phyloP scores from a whole-genome alignment of 2,888 invertebrate species.

The Caenorhabditis zanzibari region DNA sequence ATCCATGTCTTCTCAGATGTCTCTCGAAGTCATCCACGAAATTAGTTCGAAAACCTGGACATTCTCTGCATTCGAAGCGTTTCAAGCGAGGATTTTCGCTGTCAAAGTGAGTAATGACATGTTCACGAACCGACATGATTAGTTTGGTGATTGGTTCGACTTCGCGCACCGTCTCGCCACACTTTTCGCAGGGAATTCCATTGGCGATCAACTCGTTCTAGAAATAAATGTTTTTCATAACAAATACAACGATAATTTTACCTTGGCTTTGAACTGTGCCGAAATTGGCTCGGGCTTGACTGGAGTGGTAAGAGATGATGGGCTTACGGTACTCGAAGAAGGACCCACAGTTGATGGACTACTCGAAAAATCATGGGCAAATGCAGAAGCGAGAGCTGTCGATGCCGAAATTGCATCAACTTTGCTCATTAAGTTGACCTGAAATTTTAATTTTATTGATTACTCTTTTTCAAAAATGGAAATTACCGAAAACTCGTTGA shows the following conservation, averaged over 20 bases:
- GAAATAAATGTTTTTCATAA: background rate
- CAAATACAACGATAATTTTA: conserved; percentile 5
- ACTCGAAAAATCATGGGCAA: background rate
- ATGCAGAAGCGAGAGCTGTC: background rate
- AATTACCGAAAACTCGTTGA: conserved; percentile 10
- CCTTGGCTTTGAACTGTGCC: conserved; percentile 26
- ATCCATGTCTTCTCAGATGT: conserved; percentile 39
- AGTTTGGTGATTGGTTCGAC: conserved; percentile 19
- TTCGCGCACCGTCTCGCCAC: conserved; percentile 6
- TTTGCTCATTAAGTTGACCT: background rate
- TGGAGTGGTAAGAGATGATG: background rate
- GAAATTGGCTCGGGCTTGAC: background rate
- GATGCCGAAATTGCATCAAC: conserved; percentile 3
- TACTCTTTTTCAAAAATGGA: no score
- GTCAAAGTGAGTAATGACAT: conserved; percentile 46
- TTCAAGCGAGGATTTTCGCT: conserved; percentile 19
- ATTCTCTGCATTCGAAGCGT: conserved; percentile 31
- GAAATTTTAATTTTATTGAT: background rate
- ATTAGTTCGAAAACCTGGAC: conserved; percentile 23
- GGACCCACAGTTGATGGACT: background rate
- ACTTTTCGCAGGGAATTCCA: conserved; percentile 48
- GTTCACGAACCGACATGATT: conserved; percentile 27
- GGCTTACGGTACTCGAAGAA: no score
- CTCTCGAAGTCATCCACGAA: conserved; percentile 51
- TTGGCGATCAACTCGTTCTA: conserved; percentile 55